These are phyloP conservation scores for Dynastes hyllus DNA, from an alignment of 2,888 invertebrate species.

Conservation along the genomic window DNA sequence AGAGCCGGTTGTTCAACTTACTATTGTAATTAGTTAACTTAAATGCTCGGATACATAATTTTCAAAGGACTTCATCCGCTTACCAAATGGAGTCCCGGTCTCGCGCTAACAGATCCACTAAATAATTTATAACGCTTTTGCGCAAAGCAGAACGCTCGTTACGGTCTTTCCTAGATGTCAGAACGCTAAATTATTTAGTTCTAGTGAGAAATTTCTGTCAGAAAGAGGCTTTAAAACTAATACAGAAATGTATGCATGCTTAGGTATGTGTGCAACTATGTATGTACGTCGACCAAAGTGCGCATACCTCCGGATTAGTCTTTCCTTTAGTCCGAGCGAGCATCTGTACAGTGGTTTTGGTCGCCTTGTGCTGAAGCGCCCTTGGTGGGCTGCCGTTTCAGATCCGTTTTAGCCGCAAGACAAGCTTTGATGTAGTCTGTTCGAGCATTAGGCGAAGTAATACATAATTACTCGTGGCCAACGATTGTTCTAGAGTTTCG, in stretches of 20 bases:
- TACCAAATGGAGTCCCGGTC: not conserved
- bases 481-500: not conserved
- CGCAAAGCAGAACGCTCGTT: conserved; percentile 13
- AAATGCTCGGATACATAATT: conserved; percentile 27
- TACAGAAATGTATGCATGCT: not conserved
- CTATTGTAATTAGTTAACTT: conserved; percentile 17
- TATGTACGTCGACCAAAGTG: not conserved
- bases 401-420: conserved; percentile 22
- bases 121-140: conserved; percentile 31
- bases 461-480: conserved; percentile 25
- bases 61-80: conserved; percentile 20
- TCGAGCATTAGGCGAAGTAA: conserved; percentile 27
- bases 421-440: conserved; percentile 34
- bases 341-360: not conserved
- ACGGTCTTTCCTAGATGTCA: conserved; percentile 17
- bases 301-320: conserved; percentile 11
- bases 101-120: not conserved
- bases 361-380: not conserved
- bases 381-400: not conserved
- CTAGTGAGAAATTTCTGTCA: conserved; percentile 32
- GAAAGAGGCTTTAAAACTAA: conserved; percentile 5
- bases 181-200: conserved; percentile 33
- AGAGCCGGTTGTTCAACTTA: not conserved
- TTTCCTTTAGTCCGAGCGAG: conserved; percentile 6
- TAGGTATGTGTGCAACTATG: not conserved